Conservation (phyloP, 2,113 vertebrate genomes). For the Vulpes vulpes region DNA sequence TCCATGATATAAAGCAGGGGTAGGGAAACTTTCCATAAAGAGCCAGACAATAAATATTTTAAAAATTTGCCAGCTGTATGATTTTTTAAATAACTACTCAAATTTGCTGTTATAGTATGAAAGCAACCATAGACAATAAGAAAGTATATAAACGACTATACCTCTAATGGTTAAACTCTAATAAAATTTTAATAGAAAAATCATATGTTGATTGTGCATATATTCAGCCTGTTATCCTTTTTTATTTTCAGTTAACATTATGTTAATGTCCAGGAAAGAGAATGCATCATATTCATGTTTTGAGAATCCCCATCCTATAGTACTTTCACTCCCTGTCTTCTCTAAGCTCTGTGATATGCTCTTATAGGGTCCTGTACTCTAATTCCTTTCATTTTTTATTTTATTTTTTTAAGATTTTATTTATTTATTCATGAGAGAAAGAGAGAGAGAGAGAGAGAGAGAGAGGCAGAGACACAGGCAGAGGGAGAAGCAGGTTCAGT, state of each 20-base stretch:
- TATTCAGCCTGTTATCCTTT: background rate
- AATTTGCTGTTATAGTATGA: background rate
- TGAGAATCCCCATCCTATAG: background rate
- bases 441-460: too few relatives aligned
- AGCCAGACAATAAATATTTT: background rate
- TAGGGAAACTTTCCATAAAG: background rate
- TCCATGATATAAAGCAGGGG: background rate
- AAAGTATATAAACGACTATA: background rate
- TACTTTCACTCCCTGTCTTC: background rate
- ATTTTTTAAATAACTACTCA: background rate
- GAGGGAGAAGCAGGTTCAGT: too few relatives aligned
- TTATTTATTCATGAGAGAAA: too few relatives aligned
- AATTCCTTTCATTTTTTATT: background rate
- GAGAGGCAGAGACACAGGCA: too few relatives aligned
- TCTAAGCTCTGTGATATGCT: background rate
- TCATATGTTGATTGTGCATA: background rate
- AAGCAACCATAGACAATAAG: background rate
- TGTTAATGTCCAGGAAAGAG: background rate
- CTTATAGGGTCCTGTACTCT: background rate
- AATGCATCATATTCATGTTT: background rate
- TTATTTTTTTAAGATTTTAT: too few relatives aligned
- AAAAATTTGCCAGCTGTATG: background rate
- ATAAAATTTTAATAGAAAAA: constrained; percentile 1
- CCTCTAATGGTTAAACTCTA: background rate
- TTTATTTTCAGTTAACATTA: background rate